Evolutionary conservation across 1,140 invertebrate genomes (phyloP).

Genomic region (Cataglyphis hispanica): DNA sequence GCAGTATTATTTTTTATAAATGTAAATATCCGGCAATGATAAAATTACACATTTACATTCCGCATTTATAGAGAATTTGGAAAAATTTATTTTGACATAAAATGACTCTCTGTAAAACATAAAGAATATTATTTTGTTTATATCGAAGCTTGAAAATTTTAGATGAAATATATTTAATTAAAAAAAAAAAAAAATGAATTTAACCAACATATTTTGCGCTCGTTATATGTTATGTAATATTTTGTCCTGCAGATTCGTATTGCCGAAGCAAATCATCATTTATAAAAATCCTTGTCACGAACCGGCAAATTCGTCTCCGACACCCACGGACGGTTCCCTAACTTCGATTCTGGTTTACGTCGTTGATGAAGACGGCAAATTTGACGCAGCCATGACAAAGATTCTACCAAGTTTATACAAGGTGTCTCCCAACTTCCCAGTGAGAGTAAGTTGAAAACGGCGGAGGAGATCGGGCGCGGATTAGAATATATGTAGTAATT

Average conservation of each 20-base stretch:
- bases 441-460: conserved; percentile 66
- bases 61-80: background rate
- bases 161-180: background rate
- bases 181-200: background rate
- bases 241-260: conserved; percentile 76
- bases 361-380: conserved; percentile 79
- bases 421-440: conserved; percentile 65
- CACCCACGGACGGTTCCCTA: conserved; percentile 69
- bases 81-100: background rate
- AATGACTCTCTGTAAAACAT: background rate
- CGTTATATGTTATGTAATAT: background rate
- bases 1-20: too few relatives aligned
- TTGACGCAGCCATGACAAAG: conserved; percentile 81
- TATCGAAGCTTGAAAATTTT: background rate
- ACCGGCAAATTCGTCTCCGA: conserved; percentile 38
- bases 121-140: background rate
- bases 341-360: conserved; percentile 80
- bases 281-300: conserved; percentile 79
- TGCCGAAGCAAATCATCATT: conserved; percentile 78
- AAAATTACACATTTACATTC: background rate
- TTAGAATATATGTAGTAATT: conserved; percentile 26
- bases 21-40: background rate
- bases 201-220: background rate
- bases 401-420: conserved; percentile 80
- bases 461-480: conserved; percentile 30